Conservation (phyloP, 2,113 vertebrate genomes). For the Saccopteryx leptura region DNA sequence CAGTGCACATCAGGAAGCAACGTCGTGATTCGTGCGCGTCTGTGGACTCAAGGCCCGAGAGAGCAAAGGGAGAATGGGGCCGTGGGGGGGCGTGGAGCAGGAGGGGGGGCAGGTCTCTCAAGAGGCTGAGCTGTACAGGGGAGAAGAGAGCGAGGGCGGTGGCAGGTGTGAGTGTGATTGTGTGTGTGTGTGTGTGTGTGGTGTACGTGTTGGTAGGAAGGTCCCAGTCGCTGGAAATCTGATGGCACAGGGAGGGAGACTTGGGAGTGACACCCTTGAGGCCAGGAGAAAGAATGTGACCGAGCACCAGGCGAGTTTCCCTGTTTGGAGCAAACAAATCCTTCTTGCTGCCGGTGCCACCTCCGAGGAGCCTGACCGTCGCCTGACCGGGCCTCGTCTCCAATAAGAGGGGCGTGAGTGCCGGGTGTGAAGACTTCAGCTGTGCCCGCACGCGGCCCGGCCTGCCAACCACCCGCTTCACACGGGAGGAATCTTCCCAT, state of each 20-base stretch:
- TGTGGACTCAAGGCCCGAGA: accelerated
- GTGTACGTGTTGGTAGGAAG: neutral
- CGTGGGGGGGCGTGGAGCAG: neutral
- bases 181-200: neutral
- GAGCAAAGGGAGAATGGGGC: neutral
- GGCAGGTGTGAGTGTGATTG: neutral
- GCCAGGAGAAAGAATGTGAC: neutral
- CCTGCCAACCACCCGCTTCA: accelerated
- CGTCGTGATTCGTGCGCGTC: too few species aligned
- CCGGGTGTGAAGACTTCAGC: neutral
- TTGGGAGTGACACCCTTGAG: accelerated
- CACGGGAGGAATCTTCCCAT: too few species aligned
- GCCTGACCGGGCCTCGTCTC: accelerated
- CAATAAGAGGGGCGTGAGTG: accelerated
- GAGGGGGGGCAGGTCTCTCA: accelerated
- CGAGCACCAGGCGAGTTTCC: accelerated
- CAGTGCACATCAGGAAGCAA: neutral
- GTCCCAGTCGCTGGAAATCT: accelerated
- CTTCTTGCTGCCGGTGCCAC: accelerated
- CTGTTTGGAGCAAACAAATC: neutral
- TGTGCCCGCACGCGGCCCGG: accelerated
- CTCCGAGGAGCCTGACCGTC: accelerated
- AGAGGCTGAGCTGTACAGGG: too few species aligned
- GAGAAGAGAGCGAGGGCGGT: too few species aligned
- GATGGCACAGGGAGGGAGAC: neutral